Percentiles rank a stretch among this genome's conserved stretches.
phyloP scores from a whole-genome alignment of 1,140 invertebrate genomes.

The Brachionus plicatilis region DNA sequence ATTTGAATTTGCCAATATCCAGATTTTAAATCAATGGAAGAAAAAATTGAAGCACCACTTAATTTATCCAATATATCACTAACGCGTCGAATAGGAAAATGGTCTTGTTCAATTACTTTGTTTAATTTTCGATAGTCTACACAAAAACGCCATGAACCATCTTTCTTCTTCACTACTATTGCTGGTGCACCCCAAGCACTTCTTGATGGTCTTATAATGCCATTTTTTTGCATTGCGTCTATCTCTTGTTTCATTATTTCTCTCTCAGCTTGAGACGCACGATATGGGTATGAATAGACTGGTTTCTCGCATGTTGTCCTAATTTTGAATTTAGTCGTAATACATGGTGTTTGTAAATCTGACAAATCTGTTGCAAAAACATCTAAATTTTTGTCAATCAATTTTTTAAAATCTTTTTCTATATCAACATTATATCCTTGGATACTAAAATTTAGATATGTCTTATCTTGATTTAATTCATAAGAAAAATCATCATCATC shows the following conservation, averaged over 20 bases:
- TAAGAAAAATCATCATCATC: background rate
- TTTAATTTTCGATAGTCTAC: conserved; percentile 3
- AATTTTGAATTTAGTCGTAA: background rate
- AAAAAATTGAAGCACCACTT: background rate
- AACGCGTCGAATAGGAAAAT: background rate
- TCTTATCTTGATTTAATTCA: background rate
- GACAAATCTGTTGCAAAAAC: background rate
- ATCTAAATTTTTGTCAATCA: background rate
- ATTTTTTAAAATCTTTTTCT: background rate
- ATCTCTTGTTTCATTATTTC: background rate
- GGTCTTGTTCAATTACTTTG: background rate
- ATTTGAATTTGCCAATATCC: background rate
- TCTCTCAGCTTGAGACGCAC: background rate
- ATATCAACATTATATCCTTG: background rate
- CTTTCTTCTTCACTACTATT: background rate
- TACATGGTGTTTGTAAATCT: background rate
- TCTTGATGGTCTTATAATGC: conserved; percentile 1
- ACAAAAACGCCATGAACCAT: background rate
- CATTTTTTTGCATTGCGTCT: background rate
- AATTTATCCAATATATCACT: background rate
- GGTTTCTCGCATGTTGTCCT: background rate
- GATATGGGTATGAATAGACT: background rate
- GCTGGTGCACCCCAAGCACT: background rate
- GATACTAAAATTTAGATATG: background rate
- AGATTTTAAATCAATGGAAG: conserved; percentile 12